Evolutionary conservation across 1,140 invertebrate genomes (phyloP).

Genomic region (Nephila pilipes): DNA sequence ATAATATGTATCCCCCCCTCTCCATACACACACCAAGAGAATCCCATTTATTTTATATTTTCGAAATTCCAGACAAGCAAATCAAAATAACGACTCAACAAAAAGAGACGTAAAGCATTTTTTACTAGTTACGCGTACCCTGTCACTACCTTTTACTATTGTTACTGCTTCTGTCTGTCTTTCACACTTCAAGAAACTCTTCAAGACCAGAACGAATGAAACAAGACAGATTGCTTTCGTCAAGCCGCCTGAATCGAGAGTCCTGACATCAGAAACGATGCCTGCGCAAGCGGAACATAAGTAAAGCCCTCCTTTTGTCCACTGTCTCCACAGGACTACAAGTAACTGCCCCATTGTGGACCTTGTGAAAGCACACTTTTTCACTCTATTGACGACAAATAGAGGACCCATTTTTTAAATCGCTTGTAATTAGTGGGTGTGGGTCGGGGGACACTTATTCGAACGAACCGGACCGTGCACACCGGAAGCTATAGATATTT

Average conservation of each 20-base stretch:
- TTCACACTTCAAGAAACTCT: not conserved
- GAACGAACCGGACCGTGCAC: slow-evolving; percentile 40
- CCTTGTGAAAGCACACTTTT: slow-evolving; percentile 49
- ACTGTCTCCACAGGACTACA: not conserved
- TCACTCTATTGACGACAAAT: slow-evolving; percentile 33
- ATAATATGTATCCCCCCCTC: no score
- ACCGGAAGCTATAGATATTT: slow-evolving; percentile 54
- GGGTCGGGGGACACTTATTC: not conserved
- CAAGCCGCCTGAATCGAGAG: not conserved
- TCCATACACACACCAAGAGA: no score
- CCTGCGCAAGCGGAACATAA: slow-evolving; percentile 6
- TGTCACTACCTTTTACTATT: no score
- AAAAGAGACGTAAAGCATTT: no score
- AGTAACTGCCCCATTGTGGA: slow-evolving; percentile 26
- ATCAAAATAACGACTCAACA: no score
- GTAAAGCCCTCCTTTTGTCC: slow-evolving; percentile 17
- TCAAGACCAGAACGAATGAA: not conserved
- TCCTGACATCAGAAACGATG: not conserved
- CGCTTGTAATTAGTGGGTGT: slow-evolving; percentile 62
- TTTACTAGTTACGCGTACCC: no score
- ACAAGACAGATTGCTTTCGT: slow-evolving; percentile 33
- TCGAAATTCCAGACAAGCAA: no score
- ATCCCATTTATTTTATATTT: no score
- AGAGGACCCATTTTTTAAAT: slow-evolving; percentile 49
- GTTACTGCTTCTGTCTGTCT: not conserved